Conservation (phyloP, 92 coral and sea anemone genomes). For the Zoanthus solanderi region DNA sequence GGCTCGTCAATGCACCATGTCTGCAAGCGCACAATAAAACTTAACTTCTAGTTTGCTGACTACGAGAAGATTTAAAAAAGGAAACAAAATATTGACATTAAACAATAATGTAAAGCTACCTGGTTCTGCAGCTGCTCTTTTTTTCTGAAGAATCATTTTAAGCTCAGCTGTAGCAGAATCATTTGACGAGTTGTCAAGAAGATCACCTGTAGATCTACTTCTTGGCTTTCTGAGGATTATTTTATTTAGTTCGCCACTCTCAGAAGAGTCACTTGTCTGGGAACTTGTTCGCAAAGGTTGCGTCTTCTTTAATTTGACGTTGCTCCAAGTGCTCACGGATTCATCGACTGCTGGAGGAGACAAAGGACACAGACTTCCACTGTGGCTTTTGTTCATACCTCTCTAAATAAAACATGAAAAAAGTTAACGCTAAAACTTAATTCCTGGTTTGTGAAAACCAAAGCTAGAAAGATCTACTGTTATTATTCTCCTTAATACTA, state of each 20-base stretch:
- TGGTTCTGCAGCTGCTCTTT: conserved; percentile 87
- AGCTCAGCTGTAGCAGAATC: conserved; percentile 81
- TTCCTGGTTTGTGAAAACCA: neutral
- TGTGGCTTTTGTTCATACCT: conserved; percentile 73
- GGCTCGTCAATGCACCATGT: too few relatives aligned
- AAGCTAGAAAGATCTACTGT: too few relatives aligned
- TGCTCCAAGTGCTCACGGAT: conserved; percentile 68
- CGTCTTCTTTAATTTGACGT: conserved; percentile 78
- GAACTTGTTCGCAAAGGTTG: conserved; percentile 16
- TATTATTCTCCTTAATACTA: too few relatives aligned
- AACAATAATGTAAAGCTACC: conserved; percentile 51
- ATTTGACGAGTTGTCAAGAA: conserved; percentile 70
- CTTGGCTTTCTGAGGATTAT: conserved; percentile 81
- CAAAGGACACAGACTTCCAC: conserved; percentile 37
- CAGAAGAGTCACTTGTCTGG: neutral
- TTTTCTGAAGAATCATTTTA: conserved; percentile 73
- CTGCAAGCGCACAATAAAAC: too few relatives aligned
- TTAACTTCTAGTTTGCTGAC: too few relatives aligned
- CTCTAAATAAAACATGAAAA: conserved; percentile 24
- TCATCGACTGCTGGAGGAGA: conserved; percentile 47
- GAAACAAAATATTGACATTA: too few relatives aligned
- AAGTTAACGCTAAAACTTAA: neutral
- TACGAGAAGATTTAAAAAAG: too few relatives aligned
- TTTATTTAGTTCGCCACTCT: conserved; percentile 53
- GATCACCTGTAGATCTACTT: conserved; percentile 85